Conservation (phyloP, 1,140 invertebrate genomes). For the Nomia melanderi region DNA sequence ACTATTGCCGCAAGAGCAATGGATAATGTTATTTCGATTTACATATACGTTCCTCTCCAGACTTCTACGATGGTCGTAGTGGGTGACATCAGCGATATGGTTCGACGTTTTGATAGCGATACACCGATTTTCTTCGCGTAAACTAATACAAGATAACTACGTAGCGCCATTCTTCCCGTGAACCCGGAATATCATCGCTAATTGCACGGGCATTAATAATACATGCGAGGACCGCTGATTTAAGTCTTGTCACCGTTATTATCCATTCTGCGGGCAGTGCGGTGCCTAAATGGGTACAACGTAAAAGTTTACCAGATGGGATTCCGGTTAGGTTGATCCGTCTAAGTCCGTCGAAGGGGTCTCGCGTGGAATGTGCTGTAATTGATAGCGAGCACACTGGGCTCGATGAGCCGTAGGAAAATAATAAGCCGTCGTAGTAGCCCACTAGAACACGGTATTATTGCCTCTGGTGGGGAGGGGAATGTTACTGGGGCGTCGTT, state of each 20-base stretch:
- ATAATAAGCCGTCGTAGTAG: slow-evolving; percentile 71
- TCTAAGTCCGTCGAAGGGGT: slow-evolving; percentile 67
- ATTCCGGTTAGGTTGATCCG: slow-evolving; percentile 76
- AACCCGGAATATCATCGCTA: neutral
- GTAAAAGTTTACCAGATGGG: slow-evolving; percentile 75
- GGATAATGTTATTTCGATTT: slow-evolving; percentile 75
- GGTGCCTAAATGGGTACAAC: slow-evolving; percentile 61
- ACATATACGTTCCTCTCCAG: slow-evolving; percentile 62
- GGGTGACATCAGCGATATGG: slow-evolving; percentile 29
- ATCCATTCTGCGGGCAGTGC: slow-evolving; percentile 8
- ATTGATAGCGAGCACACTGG: slow-evolving; percentile 73
- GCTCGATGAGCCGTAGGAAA: slow-evolving; percentile 74
- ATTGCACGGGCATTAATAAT: neutral
- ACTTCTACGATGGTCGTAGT: slow-evolving; percentile 26
- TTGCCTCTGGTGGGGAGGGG: slow-evolving; percentile 62
- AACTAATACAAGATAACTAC: neutral
- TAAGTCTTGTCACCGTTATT: neutral
- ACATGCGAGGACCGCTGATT: neutral
- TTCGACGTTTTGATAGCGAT: slow-evolving; percentile 50
- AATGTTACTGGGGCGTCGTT: slow-evolving; percentile 67
- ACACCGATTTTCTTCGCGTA: slow-evolving; percentile 46
- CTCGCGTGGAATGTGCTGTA: slow-evolving; percentile 70
- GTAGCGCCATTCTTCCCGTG: neutral
- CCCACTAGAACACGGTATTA: slow-evolving; percentile 59
- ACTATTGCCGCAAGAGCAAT: slow-evolving; percentile 63